Conservation (phyloP, 1,140 invertebrate species). For the Eriosoma lanigerum region DNA sequence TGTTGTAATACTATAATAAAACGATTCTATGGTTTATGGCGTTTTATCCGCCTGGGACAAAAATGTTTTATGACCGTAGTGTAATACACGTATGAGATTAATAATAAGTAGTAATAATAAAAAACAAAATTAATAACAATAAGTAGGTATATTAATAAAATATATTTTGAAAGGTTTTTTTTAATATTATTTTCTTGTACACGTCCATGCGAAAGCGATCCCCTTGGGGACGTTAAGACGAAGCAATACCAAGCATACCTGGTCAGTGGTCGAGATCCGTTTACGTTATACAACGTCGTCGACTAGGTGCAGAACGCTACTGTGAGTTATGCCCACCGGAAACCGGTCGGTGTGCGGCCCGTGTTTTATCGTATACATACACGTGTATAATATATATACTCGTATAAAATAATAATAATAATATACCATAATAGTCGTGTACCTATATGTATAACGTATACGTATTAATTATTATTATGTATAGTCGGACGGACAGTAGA, state of each 20-base stretch:
- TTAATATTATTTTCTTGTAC: neutral
- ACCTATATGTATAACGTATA: constrained; percentile 7
- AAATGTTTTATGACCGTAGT: neutral
- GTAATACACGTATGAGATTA: constrained; percentile 3
- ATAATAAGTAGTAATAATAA: constrained; percentile 4
- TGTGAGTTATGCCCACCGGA: constrained; percentile 39
- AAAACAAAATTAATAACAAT: neutral
- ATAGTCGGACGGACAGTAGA: constrained; percentile 8
- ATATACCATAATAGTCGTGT: neutral
- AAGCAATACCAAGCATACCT: neutral
- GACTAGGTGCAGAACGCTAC: constrained; percentile 30
- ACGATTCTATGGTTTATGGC: neutral
- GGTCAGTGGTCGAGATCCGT: constrained; percentile 1
- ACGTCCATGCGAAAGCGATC: neutral
- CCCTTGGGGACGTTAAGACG: neutral
- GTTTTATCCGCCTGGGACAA: constrained; percentile 23
- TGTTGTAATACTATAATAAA: neutral
- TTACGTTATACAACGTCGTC: constrained; percentile 23
- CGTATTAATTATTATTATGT: constrained; percentile 43
- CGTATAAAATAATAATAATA: constrained; percentile 34
- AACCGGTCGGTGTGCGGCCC: constrained; percentile 43
- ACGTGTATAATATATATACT: neutral
- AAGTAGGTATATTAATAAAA: too few species aligned
- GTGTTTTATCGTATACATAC: constrained; percentile 20
- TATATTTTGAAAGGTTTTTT: neutral